Conservation (phyloP, 2,113 vertebrate genomes). For the Caracal caracal region DNA sequence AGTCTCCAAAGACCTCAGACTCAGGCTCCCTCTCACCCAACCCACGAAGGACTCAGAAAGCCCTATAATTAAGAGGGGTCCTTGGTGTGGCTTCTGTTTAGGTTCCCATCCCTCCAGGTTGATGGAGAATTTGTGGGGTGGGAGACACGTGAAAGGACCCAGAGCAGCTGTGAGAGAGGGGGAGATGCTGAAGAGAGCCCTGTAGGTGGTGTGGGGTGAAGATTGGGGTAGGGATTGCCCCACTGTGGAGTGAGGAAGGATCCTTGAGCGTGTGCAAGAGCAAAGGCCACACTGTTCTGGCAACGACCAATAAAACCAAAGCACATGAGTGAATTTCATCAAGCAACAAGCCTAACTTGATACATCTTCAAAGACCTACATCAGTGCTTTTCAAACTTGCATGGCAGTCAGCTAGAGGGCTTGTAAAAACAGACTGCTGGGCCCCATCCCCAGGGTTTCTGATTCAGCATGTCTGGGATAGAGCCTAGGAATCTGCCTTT, state of each 20-base stretch:
- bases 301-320: not conserved
- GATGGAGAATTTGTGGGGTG: not conserved
- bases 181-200: not conserved
- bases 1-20: not conserved
- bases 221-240: not conserved
- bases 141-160: not conserved
- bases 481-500: not conserved
- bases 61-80: not conserved
- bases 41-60: not conserved
- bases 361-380: not conserved
- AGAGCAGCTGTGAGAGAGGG: not conserved
- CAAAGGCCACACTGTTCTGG: not conserved
- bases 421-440: not conserved
- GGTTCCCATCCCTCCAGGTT: not conserved
- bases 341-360: not conserved
- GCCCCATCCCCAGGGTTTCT: not conserved
- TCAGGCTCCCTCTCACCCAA: not conserved
- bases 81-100: not conserved
- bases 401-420: too few species aligned
- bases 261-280: not conserved
- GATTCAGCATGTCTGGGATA: not conserved
- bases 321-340: not conserved
- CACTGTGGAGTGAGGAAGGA: not conserved
- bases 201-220: not conserved
- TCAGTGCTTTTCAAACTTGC: not conserved